Conservation (phyloP, 2,888 invertebrate genomes). For the Drosophila pseudotalamancana region DNA sequence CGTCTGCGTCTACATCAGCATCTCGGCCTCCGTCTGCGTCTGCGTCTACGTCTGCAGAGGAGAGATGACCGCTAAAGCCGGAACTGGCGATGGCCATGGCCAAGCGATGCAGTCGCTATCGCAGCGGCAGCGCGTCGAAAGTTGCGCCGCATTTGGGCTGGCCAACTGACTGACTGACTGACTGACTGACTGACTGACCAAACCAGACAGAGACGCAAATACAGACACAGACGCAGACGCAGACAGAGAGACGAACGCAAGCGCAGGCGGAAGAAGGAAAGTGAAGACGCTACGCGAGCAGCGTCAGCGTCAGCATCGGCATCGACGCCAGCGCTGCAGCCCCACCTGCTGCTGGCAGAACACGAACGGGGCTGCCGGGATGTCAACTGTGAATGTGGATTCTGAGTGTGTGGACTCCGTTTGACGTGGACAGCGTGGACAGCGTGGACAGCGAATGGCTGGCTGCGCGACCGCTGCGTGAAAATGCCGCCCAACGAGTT, state of each 20-base stretch:
- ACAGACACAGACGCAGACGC: conserved; percentile 24
- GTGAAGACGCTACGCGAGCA: conserved; percentile 44
- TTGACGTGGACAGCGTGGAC: too few species aligned
- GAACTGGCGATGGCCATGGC: conserved; percentile 68
- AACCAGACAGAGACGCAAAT: conserved; percentile 39
- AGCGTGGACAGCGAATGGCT: conserved; percentile 17
- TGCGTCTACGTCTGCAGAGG: conserved; percentile 9
- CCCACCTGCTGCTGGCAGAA: conserved; percentile 28
- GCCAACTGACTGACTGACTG: conserved; percentile 54
- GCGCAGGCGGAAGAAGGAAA: conserved; percentile 73
- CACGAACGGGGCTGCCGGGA: conserved; percentile 32
- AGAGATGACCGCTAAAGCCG: conserved; percentile 67
- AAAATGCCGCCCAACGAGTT: conserved; percentile 80
- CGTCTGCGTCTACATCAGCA: conserved; percentile 1
- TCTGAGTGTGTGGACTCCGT: conserved; percentile 24
- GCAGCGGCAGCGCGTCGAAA: conserved; percentile 58
- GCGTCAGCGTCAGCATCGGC: too few species aligned
- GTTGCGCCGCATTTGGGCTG: conserved; percentile 78
- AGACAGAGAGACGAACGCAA: conserved; percentile 14
- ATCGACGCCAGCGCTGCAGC: conserved; percentile 13
- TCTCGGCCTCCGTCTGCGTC: conserved; percentile 7
- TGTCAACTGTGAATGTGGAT: conserved; percentile 50
- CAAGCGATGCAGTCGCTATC: conserved; percentile 26
- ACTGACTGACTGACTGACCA: conserved; percentile 37
- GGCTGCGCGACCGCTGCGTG: conserved; percentile 60